Evolutionary conservation across 2,113 vertebrate species (phyloP).

Genomic region (Piprites chloris): DNA sequence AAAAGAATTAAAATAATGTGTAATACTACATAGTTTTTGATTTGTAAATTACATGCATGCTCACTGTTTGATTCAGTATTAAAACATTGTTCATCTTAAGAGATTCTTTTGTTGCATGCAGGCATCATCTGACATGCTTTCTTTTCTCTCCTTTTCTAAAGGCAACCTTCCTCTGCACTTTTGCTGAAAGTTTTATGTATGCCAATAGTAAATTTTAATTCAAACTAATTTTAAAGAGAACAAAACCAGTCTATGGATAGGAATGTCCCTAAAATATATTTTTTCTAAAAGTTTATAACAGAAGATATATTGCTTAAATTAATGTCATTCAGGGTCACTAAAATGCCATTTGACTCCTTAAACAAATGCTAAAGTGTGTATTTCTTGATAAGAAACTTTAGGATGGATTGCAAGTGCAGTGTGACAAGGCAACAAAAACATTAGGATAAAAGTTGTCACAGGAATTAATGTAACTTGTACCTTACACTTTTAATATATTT

Average conservation of each 20-base stretch:
- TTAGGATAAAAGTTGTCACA: slow-evolving; percentile 6
- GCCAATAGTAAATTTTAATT: neutral
- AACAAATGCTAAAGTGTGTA: neutral
- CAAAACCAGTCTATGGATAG: neutral
- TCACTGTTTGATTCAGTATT: neutral
- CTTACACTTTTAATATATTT: neutral
- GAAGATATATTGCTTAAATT: neutral
- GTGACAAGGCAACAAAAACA: neutral
- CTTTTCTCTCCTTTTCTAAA: neutral
- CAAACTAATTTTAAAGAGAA: neutral
- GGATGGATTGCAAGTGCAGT: neutral
- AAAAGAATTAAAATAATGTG: neutral
- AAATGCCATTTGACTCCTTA: neutral
- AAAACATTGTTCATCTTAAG: neutral
- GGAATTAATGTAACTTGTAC: neutral
- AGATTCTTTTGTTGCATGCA: neutral
- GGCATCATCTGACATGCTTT: neutral
- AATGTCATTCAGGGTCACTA: neutral
- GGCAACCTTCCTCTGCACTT: neutral
- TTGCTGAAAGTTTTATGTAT: neutral
- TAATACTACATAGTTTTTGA: neutral
- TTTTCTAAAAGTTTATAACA: neutral
- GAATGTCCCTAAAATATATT: neutral
- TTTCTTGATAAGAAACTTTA: neutral
- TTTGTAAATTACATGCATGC: neutral